phyloP scores from a whole-genome alignment of 2,888 invertebrate species.

The Tuberolachnus salignus region DNA sequence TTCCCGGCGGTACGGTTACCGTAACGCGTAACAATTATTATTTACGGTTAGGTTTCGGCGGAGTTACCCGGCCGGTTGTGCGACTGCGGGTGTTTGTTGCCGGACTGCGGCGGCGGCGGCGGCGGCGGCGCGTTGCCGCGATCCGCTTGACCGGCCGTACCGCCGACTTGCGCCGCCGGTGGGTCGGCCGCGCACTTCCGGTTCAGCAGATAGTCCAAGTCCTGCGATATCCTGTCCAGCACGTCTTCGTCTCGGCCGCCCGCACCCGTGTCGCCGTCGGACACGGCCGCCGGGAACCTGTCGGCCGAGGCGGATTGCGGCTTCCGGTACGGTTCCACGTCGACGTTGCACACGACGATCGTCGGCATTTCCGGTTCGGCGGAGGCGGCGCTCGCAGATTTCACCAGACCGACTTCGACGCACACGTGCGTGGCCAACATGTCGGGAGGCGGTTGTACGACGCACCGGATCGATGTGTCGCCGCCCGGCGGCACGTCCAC shows the following conservation, averaged over 20 bases:
- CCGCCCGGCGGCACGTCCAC: neutral
- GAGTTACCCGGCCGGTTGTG: too few species aligned
- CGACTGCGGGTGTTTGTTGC: too few species aligned
- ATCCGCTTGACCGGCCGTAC: neutral
- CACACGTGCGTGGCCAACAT: conserved; percentile 66
- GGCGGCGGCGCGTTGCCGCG: neutral
- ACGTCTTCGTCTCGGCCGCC: conserved; percentile 64
- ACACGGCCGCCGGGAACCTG: conserved; percentile 55
- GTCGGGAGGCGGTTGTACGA: conserved; percentile 62
- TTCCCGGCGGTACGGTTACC: neutral
- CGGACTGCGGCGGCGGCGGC: too few species aligned
- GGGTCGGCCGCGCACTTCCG: conserved; percentile 63
- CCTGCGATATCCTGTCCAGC: conserved; percentile 80
- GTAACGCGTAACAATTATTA: too few species aligned
- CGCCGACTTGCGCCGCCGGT: neutral
- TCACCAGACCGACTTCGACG: conserved; percentile 66
- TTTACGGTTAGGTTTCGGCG: too few species aligned
- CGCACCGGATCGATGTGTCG: conserved; percentile 46
- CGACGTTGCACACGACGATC: conserved; percentile 62
- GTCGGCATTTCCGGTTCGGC: conserved; percentile 58
- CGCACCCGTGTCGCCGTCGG: conserved; percentile 61
- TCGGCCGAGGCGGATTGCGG: conserved; percentile 62
- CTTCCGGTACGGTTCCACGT: conserved; percentile 61
- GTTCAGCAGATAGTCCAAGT: conserved; percentile 81
- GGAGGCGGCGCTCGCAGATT: conserved; percentile 47